phyloP scores from a whole-genome alignment of 2,888 invertebrate genomes.

The Athripsodes cinereus region DNA sequence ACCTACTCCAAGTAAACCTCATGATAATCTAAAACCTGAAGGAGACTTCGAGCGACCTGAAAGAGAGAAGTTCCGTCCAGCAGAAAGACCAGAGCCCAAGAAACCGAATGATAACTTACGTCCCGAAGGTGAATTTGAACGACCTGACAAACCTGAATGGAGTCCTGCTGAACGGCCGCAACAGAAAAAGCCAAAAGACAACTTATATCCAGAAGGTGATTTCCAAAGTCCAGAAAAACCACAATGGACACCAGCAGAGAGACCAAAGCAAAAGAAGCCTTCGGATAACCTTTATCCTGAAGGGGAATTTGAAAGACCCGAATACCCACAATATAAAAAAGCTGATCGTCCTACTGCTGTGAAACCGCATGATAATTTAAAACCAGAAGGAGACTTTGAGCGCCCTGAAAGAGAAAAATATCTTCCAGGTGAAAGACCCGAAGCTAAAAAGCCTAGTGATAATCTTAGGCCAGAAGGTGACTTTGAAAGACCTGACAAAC shows the following conservation, averaged over 20 bases:
- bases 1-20: constrained; percentile 41
- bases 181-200: constrained; percentile 38
- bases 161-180: constrained; percentile 41
- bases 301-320: constrained; percentile 39
- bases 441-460: constrained; percentile 38
- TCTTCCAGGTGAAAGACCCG: constrained; percentile 39
- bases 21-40: constrained; percentile 51
- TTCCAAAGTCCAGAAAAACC: constrained; percentile 44
- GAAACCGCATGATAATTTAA: constrained; percentile 46
- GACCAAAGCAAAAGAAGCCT: constrained; percentile 41
- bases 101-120: constrained; percentile 47
- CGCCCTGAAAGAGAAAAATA: constrained; percentile 38
- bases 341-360: constrained; percentile 39
- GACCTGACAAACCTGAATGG: constrained; percentile 35
- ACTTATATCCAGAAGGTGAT: constrained; percentile 39
- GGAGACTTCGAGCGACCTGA: constrained; percentile 39
- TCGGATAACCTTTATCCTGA: constrained; percentile 44
- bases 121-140: constrained; percentile 44
- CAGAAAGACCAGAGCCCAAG: constrained; percentile 39
- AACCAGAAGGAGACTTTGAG: constrained; percentile 48
- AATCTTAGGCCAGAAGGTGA: constrained; percentile 49
- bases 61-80: constrained; percentile 37
- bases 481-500: constrained; percentile 42
- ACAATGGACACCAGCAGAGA: constrained; percentile 49
- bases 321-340: constrained; percentile 34